Conservation (phyloP, 92 coral and sea anemone species). For the Epizoanthus ramosus region DNA sequence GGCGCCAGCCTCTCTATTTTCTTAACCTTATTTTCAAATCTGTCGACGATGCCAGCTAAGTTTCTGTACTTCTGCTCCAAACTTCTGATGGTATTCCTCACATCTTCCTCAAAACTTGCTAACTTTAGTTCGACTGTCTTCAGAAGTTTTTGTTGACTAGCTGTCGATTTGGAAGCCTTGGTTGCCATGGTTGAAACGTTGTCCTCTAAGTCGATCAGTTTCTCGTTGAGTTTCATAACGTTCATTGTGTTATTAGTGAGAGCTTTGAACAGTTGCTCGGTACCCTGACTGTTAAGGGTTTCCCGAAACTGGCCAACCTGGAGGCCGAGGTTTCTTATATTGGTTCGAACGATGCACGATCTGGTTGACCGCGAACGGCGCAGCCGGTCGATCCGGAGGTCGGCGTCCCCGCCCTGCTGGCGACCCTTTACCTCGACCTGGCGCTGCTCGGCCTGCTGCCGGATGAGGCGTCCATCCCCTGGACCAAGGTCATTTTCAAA, state of each 20-base stretch:
- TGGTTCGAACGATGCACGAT: too few relatives aligned
- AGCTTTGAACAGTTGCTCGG: neutral
- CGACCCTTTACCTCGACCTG: too few relatives aligned
- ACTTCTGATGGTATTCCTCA: neutral
- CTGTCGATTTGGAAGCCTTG: conserved; percentile 3
- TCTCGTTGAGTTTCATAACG: neutral
- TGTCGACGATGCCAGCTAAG: neutral
- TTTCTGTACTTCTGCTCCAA: neutral
- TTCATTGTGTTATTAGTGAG: conserved; percentile 18
- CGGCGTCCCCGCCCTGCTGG: too few relatives aligned
- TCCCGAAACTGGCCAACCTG: conserved; percentile 49
- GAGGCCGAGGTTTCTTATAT: conserved; percentile 63
- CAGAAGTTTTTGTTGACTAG: neutral
- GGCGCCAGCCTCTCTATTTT: neutral
- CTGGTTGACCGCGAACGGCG: too few relatives aligned
- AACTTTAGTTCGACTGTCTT: conserved; percentile 21
- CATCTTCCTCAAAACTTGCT: conserved; percentile 24
- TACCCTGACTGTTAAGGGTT: neutral
- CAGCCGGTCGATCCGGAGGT: too few relatives aligned
- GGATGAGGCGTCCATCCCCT: too few relatives aligned
- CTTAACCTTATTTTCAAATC: conserved; percentile 5
- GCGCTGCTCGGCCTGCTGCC: too few relatives aligned
- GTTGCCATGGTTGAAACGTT: conserved; percentile 2
- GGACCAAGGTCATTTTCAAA: too few relatives aligned
- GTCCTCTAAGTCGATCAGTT: neutral